Conservation (phyloP, 2,888 invertebrate species). For the Adelognathus sp. region DNA sequence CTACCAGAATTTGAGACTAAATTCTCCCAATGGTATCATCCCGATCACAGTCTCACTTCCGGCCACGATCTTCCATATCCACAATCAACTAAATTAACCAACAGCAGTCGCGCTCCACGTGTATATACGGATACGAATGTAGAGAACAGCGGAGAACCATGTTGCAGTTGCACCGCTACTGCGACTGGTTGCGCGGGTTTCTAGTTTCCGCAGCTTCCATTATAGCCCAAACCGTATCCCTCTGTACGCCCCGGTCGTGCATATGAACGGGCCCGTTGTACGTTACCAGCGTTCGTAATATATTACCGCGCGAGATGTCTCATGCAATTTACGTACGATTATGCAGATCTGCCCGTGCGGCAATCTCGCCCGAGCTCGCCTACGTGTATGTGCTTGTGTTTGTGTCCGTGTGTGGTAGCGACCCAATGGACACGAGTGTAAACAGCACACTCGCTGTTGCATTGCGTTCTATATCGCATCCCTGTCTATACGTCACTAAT, state of each 20-base stretch:
- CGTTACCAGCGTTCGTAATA: constrained; percentile 62
- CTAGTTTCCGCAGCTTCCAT: constrained; percentile 10
- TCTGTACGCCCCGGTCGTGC: constrained; percentile 30
- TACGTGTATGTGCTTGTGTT: constrained; percentile 40
- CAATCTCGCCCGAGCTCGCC: constrained; percentile 40
- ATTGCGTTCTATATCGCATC: constrained; percentile 45
- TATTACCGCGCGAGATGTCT: constrained; percentile 74
- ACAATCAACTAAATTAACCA: constrained; percentile 49
- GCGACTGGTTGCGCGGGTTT: not conserved
- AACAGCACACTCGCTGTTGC: not conserved
- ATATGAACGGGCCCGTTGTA: constrained; percentile 52
- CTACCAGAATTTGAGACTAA: not conserved
- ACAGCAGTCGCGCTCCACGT: constrained; percentile 33
- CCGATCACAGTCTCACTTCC: constrained; percentile 6
- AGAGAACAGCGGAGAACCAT: constrained; percentile 23
- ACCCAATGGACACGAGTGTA: not conserved
- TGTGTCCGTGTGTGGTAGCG: not conserved
- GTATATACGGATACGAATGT: constrained; percentile 4
- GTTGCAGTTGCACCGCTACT: constrained; percentile 40
- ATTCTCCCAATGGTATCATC: not conserved
- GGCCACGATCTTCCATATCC: constrained; percentile 40
- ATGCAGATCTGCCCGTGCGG: constrained; percentile 71
- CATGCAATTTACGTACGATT: constrained; percentile 77
- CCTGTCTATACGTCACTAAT: not conserved
- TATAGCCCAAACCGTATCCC: constrained; percentile 16